Conservation (phyloP, 2,888 invertebrate genomes). For the Troides helena region DNA sequence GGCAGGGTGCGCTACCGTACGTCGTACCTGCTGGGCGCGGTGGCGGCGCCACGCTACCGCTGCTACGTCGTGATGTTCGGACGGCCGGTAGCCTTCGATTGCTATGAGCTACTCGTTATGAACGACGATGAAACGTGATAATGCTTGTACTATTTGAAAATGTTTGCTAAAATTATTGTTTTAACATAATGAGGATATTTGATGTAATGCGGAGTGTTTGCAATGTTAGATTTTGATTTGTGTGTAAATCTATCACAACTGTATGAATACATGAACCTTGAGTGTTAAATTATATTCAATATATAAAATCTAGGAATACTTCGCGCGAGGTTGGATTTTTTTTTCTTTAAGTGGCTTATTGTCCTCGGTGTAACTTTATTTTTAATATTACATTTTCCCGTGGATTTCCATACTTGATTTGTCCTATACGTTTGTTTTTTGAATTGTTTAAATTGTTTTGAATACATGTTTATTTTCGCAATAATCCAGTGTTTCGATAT, state of each 20-base stretch:
- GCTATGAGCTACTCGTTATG: constrained; percentile 63
- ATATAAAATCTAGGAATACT: background rate
- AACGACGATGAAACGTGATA: constrained; percentile 31
- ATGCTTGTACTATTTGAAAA: background rate
- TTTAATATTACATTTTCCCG: too few relatives aligned
- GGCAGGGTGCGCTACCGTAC: constrained; percentile 57
- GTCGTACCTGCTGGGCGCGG: constrained; percentile 54
- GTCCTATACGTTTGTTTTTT: too few relatives aligned
- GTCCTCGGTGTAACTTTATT: too few relatives aligned
- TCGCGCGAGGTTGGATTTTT: background rate
- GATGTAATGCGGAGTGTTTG: background rate
- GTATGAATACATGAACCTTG: background rate
- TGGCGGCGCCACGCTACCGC: constrained; percentile 53
- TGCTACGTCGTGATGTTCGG: constrained; percentile 67
- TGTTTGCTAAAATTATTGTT: constrained; percentile 7
- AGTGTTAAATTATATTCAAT: background rate
- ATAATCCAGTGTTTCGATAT: too few relatives aligned
- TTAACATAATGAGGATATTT: background rate
- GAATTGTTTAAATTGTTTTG: too few relatives aligned
- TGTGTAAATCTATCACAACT: background rate
- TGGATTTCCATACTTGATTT: too few relatives aligned
- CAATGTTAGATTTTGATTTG: background rate
- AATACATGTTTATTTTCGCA: too few relatives aligned
- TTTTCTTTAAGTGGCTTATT: too few relatives aligned
- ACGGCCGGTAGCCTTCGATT: constrained; percentile 67